These are phyloP conservation scores for Mimumesa dahlbomi DNA, from an alignment of 2,888 invertebrate genomes.

Conservation along the genomic window DNA sequence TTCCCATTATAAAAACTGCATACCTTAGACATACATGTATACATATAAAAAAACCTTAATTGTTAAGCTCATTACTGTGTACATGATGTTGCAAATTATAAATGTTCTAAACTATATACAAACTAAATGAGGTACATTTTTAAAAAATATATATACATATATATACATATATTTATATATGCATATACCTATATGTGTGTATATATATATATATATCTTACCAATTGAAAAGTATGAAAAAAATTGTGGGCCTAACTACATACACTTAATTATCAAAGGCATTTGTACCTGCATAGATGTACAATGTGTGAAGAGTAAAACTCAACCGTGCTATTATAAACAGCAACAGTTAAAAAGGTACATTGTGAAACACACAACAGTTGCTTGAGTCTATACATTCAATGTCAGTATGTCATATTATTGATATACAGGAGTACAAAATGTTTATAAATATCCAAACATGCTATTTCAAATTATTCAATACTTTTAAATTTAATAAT, in stretches of 20 bases:
- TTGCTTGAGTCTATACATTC: slow-evolving; percentile 12
- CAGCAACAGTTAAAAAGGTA: slow-evolving; percentile 11
- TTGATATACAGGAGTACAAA: slow-evolving; percentile 22
- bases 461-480: slow-evolving; percentile 21
- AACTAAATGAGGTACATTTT: slow-evolving; percentile 27
- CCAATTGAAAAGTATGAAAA: slow-evolving; percentile 25
- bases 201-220: slow-evolving; percentile 14
- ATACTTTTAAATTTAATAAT: slow-evolving; percentile 4
- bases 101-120: slow-evolving; percentile 30
- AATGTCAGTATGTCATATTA: slow-evolving; percentile 20
- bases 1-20: slow-evolving; percentile 28
- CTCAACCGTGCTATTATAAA: neutral
- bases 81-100: slow-evolving; percentile 26
- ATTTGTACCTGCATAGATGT: slow-evolving; percentile 33
- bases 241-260: slow-evolving; percentile 29
- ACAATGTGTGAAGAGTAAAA: slow-evolving; percentile 16
- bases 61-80: slow-evolving; percentile 32
- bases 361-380: slow-evolving; percentile 3
- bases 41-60: slow-evolving; percentile 37
- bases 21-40: slow-evolving; percentile 18
- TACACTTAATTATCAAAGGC: slow-evolving; percentile 19
- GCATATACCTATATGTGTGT: too few relatives aligned
- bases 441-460: slow-evolving; percentile 33
- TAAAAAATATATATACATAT: too few relatives aligned
- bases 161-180: too few relatives aligned